phyloP scores from a whole-genome alignment of 2,888 invertebrate species.

The Apodemia zela region DNA sequence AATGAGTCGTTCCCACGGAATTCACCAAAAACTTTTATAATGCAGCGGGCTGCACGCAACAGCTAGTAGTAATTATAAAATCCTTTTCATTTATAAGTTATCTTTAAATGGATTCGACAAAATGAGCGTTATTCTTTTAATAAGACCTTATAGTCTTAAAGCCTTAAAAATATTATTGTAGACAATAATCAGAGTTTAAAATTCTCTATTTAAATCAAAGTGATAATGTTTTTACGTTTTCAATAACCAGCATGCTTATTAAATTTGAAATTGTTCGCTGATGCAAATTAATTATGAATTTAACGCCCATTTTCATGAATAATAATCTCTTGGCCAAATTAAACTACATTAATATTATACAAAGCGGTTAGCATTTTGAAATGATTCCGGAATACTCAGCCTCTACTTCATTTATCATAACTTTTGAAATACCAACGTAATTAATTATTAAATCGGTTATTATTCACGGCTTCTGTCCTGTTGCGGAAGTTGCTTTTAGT shows the following conservation, averaged over 20 bases:
- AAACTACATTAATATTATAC: constrained; percentile 3
- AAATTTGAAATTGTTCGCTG: neutral
- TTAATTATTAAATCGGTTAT: neutral
- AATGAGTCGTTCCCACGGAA: too few relatives aligned
- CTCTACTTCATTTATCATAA: constrained; percentile 2
- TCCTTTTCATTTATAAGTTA: too few relatives aligned
- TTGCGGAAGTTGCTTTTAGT: neutral
- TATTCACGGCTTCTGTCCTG: neutral
- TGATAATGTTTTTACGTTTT: too few relatives aligned
- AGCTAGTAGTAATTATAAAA: too few relatives aligned
- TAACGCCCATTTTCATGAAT: constrained; percentile 4
- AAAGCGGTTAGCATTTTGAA: neutral
- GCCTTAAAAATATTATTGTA: too few relatives aligned
- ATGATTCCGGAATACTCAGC: neutral
- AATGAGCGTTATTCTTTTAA: too few relatives aligned
- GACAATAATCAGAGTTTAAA: too few relatives aligned
- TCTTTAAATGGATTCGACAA: too few relatives aligned
- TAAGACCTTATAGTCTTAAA: too few relatives aligned
- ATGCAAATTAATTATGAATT: constrained; percentile 6
- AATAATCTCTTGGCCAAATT: neutral
- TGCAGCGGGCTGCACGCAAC: too few relatives aligned
- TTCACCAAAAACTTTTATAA: too few relatives aligned
- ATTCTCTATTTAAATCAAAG: too few relatives aligned
- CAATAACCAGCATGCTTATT: neutral
- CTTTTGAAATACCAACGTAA: neutral